A percentile compares a stretch with the other conserved stretches of the same genome.
Evolutionary conservation across 2,113 vertebrate species (phyloP).

Genomic region (Nesoenas mayeri): DNA sequence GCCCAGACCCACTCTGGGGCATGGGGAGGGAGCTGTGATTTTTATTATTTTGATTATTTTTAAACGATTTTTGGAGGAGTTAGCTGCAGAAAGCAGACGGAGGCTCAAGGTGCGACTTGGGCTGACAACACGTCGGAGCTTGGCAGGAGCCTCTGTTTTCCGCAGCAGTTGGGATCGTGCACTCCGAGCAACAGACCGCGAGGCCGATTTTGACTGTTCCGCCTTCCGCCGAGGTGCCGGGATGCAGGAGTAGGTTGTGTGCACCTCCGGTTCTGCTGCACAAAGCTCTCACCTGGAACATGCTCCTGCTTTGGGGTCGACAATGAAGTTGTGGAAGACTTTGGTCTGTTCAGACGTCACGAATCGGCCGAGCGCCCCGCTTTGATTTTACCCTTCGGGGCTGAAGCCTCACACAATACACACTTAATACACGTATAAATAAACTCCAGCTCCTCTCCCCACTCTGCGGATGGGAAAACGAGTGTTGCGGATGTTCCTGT

Average conservation of each 20-base stretch:
- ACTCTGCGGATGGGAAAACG: background rate
- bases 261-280: accelerated
- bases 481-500: background rate
- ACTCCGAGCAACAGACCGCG: accelerated
- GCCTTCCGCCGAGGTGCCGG: background rate
- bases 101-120: background rate
- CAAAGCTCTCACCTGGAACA: accelerated
- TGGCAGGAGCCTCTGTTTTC: background rate
- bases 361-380: accelerated
- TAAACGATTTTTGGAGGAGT: background rate
- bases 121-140: background rate
- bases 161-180: accelerated
- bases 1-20: background rate
- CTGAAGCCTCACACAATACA: no score
- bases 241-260: accelerated
- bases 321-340: accelerated
- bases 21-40: background rate
- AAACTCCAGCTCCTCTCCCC: background rate
- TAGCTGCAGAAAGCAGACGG: background rate
- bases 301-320: background rate
- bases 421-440: accelerated
- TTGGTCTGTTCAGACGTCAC: accelerated
- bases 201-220: background rate
- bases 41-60: background rate
- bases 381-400: background rate